A percentile compares a stretch with the other conserved stretches of the same genome.
These are phyloP conservation scores for Drosophila ironensis DNA, from an alignment of 1,140 invertebrate species.

Conservation along the genomic window DNA sequence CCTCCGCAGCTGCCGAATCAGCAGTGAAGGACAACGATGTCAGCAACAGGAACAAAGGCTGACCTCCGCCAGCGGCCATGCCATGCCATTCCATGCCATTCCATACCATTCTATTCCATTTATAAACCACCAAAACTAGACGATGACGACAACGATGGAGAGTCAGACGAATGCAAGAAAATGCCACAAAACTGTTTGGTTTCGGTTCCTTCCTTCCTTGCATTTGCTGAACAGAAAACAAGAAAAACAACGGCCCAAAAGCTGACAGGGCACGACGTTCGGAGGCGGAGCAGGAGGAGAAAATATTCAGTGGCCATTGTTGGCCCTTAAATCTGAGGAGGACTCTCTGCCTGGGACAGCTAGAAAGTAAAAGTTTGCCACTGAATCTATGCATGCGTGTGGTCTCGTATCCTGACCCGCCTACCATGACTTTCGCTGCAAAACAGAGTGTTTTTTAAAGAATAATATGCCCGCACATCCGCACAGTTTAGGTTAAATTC, in stretches of 20 bases:
- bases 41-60: slow-evolving; percentile 49
- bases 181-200: slow-evolving; percentile 71
- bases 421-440: background rate
- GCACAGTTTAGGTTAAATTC: background rate
- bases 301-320: slow-evolving; percentile 52
- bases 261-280: slow-evolving; percentile 36
- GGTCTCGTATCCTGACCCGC: slow-evolving; percentile 51
- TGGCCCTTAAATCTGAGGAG: slow-evolving; percentile 4
- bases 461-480: background rate
- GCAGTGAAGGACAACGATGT: slow-evolving; percentile 42
- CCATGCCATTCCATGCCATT: slow-evolving; percentile 29
- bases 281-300: slow-evolving; percentile 15
- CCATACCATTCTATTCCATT: slow-evolving; percentile 29
- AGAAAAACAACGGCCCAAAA: slow-evolving; percentile 31
- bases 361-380: slow-evolving; percentile 71
- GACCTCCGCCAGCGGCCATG: slow-evolving; percentile 18
- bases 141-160: slow-evolving; percentile 37
- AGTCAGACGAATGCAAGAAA: slow-evolving; percentile 56
- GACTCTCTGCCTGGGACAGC: slow-evolving; percentile 17
- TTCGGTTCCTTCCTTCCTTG: slow-evolving; percentile 42
- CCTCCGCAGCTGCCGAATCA: slow-evolving; percentile 37
- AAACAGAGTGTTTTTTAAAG: background rate
- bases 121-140: slow-evolving; percentile 50
- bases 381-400: slow-evolving; percentile 69
- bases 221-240: slow-evolving; percentile 35